A percentile compares a stretch with the other conserved stretches of the same genome.
Conservation (phyloP, 2,797 vertebrate species). For the Gastrophryne carolinensis region DNA sequence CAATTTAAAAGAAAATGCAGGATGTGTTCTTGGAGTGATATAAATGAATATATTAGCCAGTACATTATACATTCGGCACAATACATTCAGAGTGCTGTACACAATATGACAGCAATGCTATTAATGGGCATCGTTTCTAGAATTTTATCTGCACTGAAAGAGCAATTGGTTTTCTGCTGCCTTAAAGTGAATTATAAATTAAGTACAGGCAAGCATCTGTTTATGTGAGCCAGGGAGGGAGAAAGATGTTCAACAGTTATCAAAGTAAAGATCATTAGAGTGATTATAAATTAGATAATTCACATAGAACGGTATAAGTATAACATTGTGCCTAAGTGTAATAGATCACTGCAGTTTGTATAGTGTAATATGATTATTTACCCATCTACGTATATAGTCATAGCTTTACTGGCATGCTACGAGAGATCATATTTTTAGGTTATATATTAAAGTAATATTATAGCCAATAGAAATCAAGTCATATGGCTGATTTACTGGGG, state of each 20-base stretch:
- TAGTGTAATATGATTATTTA: slow-evolving; percentile 24
- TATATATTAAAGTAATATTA: too few species aligned
- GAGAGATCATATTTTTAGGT: too few species aligned
- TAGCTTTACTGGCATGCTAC: too few species aligned
- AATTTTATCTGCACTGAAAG: slow-evolving; percentile 29
- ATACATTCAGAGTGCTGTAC: slow-evolving; percentile 14
- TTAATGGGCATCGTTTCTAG: slow-evolving; percentile 28
- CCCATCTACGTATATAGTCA: not conserved
- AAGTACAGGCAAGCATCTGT: slow-evolving; percentile 22
- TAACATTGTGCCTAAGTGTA: slow-evolving; percentile 32
- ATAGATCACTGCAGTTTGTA: slow-evolving; percentile 26
- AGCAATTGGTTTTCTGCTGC: slow-evolving; percentile 20
- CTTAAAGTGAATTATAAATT: slow-evolving; percentile 40
- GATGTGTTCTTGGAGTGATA: not conserved
- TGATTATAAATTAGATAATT: slow-evolving; percentile 28
- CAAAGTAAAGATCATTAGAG: slow-evolving; percentile 37
- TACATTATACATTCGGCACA: not conserved
- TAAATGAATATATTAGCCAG: slow-evolving; percentile 31
- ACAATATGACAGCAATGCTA: slow-evolving; percentile 12
- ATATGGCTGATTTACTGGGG: too few species aligned
- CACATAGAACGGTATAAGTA: slow-evolving; percentile 14
- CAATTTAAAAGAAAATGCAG: slow-evolving; percentile 26
- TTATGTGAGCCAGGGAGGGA: slow-evolving; percentile 4
- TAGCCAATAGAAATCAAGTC: too few species aligned
- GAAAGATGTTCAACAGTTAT: slow-evolving; percentile 36